Conservation (phyloP, 2,888 invertebrate genomes). For the Pterostichus niger region DNA sequence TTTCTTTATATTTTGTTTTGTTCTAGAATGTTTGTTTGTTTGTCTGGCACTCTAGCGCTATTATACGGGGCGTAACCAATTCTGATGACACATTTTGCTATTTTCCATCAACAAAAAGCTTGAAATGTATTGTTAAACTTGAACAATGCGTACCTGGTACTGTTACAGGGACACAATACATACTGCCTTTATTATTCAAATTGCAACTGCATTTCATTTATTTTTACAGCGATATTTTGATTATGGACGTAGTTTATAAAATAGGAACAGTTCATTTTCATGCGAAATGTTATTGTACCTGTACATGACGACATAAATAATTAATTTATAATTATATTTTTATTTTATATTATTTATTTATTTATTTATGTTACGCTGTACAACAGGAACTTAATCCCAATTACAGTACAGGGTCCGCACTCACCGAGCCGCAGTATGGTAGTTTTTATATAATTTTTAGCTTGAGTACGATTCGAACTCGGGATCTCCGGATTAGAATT, state of each 20-base stretch:
- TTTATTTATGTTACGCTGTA: too few relatives aligned
- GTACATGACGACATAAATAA: neutral
- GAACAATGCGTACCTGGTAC: conserved; percentile 59
- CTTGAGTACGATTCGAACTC: too few relatives aligned
- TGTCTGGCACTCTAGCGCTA: conserved; percentile 7
- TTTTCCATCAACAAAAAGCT: conserved; percentile 53
- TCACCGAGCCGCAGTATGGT: too few relatives aligned
- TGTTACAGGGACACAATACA: conserved; percentile 42
- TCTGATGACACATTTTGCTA: conserved; percentile 59
- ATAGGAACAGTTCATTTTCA: conserved; percentile 31
- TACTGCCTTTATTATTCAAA: conserved; percentile 47
- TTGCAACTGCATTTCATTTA: conserved; percentile 45
- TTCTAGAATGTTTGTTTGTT: conserved; percentile 39
- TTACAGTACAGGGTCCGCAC: too few relatives aligned
- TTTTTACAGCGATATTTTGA: conserved; percentile 39
- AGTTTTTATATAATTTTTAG: too few relatives aligned
- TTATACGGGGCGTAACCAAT: conserved; percentile 47
- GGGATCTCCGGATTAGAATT: too few relatives aligned
- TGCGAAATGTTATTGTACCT: conserved; percentile 1
- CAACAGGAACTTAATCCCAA: too few relatives aligned
- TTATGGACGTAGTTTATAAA: neutral
- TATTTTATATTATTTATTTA: too few relatives aligned
- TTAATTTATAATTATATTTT: neutral
- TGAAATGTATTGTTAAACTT: conserved; percentile 52
- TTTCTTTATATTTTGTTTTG: conserved; percentile 10